Conservation (phyloP, 2,797 vertebrate genomes). For the Anisognathus igniventris region DNA sequence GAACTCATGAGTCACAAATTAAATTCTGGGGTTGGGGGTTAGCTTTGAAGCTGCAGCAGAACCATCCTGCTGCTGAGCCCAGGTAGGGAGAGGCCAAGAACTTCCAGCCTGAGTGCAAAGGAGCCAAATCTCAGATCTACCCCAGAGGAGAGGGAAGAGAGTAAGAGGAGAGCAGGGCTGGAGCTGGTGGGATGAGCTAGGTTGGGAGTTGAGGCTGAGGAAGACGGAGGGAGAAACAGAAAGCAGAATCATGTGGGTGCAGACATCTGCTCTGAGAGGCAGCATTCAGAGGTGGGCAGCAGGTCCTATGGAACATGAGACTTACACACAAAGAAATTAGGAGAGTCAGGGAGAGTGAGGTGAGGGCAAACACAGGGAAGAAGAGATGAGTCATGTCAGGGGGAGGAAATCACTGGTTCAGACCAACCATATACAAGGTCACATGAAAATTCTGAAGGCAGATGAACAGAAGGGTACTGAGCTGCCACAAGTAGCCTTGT, state of each 20-base stretch:
- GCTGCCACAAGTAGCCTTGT: accelerated
- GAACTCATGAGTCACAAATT: background rate
- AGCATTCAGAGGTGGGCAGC: background rate
- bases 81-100: background rate
- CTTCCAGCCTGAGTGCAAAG: background rate
- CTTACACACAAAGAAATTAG: background rate
- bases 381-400: background rate
- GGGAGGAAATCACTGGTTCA: background rate
- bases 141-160: background rate
- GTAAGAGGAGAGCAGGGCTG: background rate
- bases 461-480: background rate
- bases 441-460: background rate
- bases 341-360: background rate
- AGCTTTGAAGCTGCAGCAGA: background rate
- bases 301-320: background rate
- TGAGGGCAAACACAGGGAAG: background rate
- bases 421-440: background rate
- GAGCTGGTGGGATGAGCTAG: background rate
- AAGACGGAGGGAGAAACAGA: background rate
- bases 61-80: background rate
- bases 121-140: background rate
- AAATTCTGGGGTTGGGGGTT: background rate
- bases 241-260: accelerated
- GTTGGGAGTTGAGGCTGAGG: background rate
- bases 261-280: background rate